These are phyloP conservation scores for Accipiter virgatus DNA, from an alignment of 2,113 vertebrate genomes.

Conservation along the genomic window DNA sequence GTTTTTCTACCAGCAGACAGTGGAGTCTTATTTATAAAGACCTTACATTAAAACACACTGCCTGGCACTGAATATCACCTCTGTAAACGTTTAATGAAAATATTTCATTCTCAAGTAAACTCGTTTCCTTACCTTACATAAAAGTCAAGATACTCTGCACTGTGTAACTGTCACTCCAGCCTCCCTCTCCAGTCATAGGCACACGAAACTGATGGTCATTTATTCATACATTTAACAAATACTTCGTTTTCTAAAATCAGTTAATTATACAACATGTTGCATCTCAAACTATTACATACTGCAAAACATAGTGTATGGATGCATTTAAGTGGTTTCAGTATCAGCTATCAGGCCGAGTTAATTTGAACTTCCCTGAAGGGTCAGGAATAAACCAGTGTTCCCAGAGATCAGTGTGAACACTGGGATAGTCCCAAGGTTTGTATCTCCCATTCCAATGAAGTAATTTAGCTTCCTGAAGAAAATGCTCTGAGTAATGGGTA, in stretches of 20 bases:
- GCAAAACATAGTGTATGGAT: not conserved
- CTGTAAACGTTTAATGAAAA: not conserved
- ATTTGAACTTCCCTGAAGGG: slow-evolving; percentile 84
- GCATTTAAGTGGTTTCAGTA: not conserved
- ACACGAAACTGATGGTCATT: not conserved
- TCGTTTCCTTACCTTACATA: not conserved
- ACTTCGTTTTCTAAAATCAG: not conserved
- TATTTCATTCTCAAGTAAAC: not conserved
- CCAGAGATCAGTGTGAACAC: slow-evolving; percentile 88
- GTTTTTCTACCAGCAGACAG: not conserved
- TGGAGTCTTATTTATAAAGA: not conserved
- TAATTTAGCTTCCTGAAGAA: slow-evolving; percentile 86
- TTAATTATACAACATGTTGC: not conserved
- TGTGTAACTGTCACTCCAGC: not conserved
- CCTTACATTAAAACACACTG: not conserved
- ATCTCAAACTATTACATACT: not conserved
- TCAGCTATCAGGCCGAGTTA: slow-evolving; percentile 76
- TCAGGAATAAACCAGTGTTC: slow-evolving; percentile 96
- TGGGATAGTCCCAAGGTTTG: slow-evolving; percentile 91
- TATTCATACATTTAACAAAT: not conserved
- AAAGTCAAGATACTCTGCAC: not conserved
- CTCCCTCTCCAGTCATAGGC: not conserved
- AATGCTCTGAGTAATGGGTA: slow-evolving; percentile 79
- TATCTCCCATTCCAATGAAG: slow-evolving; percentile 96
- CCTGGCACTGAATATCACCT: not conserved